phyloP scores from a whole-genome alignment of 2,113 vertebrate genomes.

The Toxotes chatareus region DNA sequence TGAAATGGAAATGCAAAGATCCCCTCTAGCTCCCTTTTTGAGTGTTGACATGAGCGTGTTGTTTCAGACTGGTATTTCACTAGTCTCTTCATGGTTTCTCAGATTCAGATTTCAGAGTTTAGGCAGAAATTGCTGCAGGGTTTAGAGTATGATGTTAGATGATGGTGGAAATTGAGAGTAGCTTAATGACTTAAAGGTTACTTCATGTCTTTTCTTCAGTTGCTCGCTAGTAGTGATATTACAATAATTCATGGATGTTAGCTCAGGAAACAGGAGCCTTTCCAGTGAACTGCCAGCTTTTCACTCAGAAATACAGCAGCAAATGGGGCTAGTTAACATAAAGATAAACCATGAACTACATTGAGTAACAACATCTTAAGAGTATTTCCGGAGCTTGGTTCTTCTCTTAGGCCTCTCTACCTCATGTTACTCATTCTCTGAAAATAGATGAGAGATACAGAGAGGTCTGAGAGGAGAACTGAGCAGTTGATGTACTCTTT shows the following conservation, averaged over 20 bases:
- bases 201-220: conserved; percentile 5
- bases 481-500: conserved; percentile 41
- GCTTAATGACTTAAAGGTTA: conserved; percentile 23
- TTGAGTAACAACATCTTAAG: conserved; percentile 22
- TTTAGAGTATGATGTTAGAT: conserved; percentile 5
- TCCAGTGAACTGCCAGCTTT: conserved; percentile 26
- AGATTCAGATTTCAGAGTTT: conserved; percentile 3
- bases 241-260: conserved; percentile 18
- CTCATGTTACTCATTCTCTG: conserved; percentile 33
- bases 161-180: conserved; percentile 4
- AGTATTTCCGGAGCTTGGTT: conserved; percentile 13
- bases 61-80: background rate
- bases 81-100: background rate
- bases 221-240: conserved; percentile 22
- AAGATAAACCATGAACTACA: conserved; percentile 22
- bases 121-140: conserved; percentile 4
- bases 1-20: conserved; percentile 4
- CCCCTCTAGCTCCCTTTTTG: background rate
- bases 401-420: conserved; percentile 23
- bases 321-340: conserved; percentile 38
- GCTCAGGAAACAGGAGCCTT: conserved; percentile 13
- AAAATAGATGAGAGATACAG: conserved; percentile 44
- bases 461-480: conserved; percentile 18
- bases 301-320: conserved; percentile 26
- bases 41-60: background rate